Percentiles rank a stretch among this genome's conserved stretches.
phyloP scores from a whole-genome alignment of 1,140 invertebrate species.

The Drosophila erecta region DNA sequence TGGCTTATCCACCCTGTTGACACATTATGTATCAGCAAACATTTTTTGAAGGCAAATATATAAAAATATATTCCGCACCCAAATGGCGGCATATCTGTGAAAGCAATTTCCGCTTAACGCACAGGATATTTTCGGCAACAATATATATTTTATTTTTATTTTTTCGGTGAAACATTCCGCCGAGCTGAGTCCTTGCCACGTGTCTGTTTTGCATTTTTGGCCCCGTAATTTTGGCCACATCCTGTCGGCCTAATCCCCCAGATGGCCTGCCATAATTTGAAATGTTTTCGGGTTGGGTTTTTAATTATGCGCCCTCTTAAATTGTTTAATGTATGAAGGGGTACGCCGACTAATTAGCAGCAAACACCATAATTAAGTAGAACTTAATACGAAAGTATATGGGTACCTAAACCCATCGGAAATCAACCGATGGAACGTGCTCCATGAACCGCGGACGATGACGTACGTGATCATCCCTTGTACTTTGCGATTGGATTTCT shows the following conservation, averaged over 20 bases:
- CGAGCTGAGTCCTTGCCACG: conserved; percentile 17
- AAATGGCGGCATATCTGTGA: conserved; percentile 21
- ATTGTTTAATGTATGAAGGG: conserved; percentile 28
- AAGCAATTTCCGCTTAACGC: conserved; percentile 45
- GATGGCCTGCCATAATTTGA: conserved; percentile 40
- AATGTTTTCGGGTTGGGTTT: conserved; percentile 9
- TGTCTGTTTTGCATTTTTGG: conserved; percentile 38
- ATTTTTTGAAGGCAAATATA: conserved; percentile 7
- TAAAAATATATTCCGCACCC: conserved; percentile 1
- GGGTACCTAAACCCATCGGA: conserved; percentile 23
- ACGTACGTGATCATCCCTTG: conserved; percentile 23
- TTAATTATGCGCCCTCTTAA: conserved; percentile 34
- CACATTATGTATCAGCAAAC: conserved; percentile 5
- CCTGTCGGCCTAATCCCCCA: conserved; percentile 7
- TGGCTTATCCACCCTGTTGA: conserved; percentile 28
- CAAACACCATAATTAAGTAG: conserved; percentile 52
- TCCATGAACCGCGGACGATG: conserved; percentile 17
- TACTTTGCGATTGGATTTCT: conserved; percentile 11
- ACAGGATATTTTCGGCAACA: conserved; percentile 50
- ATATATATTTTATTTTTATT: neutral
- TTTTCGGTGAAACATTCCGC: conserved; percentile 3
- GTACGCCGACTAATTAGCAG: conserved; percentile 32
- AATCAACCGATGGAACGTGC: conserved; percentile 40
- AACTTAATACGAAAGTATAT: conserved; percentile 44
- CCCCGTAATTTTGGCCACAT: conserved; percentile 16